phyloP scores from a whole-genome alignment of 1,140 invertebrate species.

The Cepaea nemoralis region DNA sequence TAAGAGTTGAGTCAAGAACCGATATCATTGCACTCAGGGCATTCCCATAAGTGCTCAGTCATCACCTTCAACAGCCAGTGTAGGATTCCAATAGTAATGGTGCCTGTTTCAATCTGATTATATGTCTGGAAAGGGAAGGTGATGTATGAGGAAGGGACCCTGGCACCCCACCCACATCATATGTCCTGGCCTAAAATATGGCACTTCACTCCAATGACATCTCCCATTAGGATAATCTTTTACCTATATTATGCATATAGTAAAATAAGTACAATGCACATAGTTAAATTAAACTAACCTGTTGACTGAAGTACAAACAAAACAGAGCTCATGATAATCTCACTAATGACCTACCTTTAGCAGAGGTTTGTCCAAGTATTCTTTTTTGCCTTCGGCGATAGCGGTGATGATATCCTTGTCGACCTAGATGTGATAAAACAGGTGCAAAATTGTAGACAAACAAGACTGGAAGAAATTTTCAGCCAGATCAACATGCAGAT shows the following conservation, averaged over 20 bases:
- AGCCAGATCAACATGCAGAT: not conserved
- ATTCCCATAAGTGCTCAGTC: too few species aligned
- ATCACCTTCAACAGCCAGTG: too few species aligned
- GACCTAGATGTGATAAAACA: conserved; percentile 64
- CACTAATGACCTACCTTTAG: conserved; percentile 62
- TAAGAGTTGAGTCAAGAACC: too few species aligned
- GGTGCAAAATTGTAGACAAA: not conserved
- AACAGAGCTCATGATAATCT: conserved; percentile 47
- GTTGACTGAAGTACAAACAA: not conserved
- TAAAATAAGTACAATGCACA: not conserved
- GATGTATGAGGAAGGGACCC: too few species aligned
- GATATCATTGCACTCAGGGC: too few species aligned
- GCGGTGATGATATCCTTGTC: conserved; percentile 72
- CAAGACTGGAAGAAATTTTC: not conserved
- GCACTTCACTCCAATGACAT: too few species aligned
- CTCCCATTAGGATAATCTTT: too few species aligned
- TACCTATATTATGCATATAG: not conserved
- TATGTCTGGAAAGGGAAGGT: too few species aligned
- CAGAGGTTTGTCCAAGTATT: conserved; percentile 52
- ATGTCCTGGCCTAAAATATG: too few species aligned
- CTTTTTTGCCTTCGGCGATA: conserved; percentile 62
- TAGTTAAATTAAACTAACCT: not conserved
- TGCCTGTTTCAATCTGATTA: too few species aligned
- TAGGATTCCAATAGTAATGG: too few species aligned
- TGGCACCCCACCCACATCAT: not conserved